These are phyloP conservation scores for Bugula neritina DNA, from an alignment of 2,888 invertebrate species.

Conservation along the genomic window DNA sequence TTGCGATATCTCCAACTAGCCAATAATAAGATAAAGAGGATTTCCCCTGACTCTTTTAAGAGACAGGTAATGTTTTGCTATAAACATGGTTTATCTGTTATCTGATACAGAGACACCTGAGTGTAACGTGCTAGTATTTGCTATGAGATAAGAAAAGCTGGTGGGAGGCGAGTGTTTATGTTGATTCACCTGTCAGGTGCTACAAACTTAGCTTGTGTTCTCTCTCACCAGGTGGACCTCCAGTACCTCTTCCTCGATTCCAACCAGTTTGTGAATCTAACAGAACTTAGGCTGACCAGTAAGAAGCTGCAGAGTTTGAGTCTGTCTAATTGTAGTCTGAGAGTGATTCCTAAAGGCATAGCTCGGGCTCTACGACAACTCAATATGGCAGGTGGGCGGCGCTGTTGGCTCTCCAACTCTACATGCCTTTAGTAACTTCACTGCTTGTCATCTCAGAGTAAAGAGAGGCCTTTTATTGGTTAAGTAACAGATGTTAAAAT, in stretches of 20 bases:
- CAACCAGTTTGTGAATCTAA: background rate
- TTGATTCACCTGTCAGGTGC: too few relatives aligned
- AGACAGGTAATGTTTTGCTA: slow-evolving; percentile 14
- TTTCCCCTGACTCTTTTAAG: slow-evolving; percentile 2
- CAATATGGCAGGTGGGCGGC: slow-evolving; percentile 13
- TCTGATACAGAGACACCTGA: too few relatives aligned
- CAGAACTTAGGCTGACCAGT: background rate
- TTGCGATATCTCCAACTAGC: slow-evolving; percentile 16
- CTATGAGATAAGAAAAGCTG: too few relatives aligned
- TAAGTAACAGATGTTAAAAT: too few relatives aligned
- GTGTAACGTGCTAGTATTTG: too few relatives aligned
- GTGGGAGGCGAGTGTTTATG: too few relatives aligned
- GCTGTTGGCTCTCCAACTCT: too few relatives aligned
- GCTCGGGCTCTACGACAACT: background rate
- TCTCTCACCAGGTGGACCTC: background rate
- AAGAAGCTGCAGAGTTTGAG: background rate
- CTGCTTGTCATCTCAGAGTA: too few relatives aligned
- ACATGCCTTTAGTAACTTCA: too few relatives aligned
- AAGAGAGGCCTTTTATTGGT: too few relatives aligned
- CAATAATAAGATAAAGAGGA: background rate
- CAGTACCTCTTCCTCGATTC: slow-evolving; percentile 3
- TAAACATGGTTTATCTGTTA: too few relatives aligned
- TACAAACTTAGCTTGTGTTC: too few relatives aligned
- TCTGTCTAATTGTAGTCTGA: background rate
- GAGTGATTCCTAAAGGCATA: background rate